phyloP scores from a whole-genome alignment of 2,113 vertebrate genomes.

The Peucedramus taeniatus region DNA sequence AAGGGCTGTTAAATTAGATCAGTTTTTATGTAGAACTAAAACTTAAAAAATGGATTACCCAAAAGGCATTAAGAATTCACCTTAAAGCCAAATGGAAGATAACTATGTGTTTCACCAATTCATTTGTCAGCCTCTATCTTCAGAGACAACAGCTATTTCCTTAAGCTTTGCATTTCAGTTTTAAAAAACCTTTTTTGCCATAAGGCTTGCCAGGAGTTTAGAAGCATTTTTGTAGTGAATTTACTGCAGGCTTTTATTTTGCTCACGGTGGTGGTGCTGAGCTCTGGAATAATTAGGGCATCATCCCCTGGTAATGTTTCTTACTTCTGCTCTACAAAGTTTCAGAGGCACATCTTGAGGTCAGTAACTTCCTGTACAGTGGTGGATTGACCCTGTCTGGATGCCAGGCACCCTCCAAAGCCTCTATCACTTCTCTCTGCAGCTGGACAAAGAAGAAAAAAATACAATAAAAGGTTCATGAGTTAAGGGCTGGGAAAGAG shows the following conservation, averaged over 20 bases:
- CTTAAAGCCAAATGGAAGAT: neutral
- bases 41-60: neutral
- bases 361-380: neutral
- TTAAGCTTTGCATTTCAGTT: neutral
- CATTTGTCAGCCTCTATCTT: neutral
- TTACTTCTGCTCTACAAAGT: neutral
- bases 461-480: neutral
- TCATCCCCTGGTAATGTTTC: neutral
- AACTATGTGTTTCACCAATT: neutral
- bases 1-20: neutral
- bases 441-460: neutral
- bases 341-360: neutral
- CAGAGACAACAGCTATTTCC: neutral
- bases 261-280: neutral
- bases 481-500: neutral
- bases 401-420: neutral
- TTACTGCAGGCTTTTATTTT: neutral
- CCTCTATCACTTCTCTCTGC: neutral
- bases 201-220: neutral
- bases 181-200: neutral
- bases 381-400: neutral
- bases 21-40: neutral
- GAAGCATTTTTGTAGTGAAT: neutral
- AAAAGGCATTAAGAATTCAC: neutral
- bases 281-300: neutral